A percentile compares a stretch with the other conserved stretches of the same genome.
Conservation (phyloP, 2,888 invertebrate genomes). For the Oeneis ivallda region DNA sequence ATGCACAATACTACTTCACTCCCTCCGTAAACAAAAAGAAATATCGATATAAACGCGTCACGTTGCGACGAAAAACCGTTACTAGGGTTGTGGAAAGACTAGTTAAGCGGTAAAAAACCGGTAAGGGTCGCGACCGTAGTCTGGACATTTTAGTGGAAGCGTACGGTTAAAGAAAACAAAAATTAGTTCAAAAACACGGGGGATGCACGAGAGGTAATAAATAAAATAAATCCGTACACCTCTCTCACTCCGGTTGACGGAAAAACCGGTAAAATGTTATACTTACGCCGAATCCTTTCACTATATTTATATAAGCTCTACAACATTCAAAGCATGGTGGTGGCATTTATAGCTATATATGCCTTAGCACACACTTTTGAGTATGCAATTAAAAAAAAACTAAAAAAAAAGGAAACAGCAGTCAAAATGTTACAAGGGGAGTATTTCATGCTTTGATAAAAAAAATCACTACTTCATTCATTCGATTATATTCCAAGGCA, state of each 20-base stretch:
- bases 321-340: constrained; percentile 74
- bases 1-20: constrained; percentile 79
- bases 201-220: constrained; percentile 74
- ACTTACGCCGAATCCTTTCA: constrained; percentile 51
- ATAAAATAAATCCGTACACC: constrained; percentile 60
- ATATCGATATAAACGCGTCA: constrained; percentile 58
- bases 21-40: constrained; percentile 61
- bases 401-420: constrained; percentile 50
- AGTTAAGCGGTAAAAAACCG: constrained; percentile 50
- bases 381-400: constrained; percentile 49
- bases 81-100: constrained; percentile 80
- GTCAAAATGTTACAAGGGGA: constrained; percentile 52
- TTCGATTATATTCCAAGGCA: constrained; percentile 43
- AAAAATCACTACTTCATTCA: constrained; percentile 39
- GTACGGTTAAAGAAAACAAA: constrained; percentile 68
- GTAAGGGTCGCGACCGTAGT: constrained; percentile 62
- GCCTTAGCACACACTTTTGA: constrained; percentile 51
- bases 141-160: constrained; percentile 76
- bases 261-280: constrained; percentile 41
- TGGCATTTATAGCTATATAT: constrained; percentile 52
- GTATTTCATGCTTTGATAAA: constrained; percentile 67
- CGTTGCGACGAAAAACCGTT: constrained; percentile 62
- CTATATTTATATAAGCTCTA: constrained; percentile 55
- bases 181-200: constrained; percentile 64
- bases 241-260: constrained; percentile 52